These are phyloP conservation scores for Armadillidium nasatum DNA, from an alignment of 1,140 invertebrate genomes.

Conservation along the genomic window DNA sequence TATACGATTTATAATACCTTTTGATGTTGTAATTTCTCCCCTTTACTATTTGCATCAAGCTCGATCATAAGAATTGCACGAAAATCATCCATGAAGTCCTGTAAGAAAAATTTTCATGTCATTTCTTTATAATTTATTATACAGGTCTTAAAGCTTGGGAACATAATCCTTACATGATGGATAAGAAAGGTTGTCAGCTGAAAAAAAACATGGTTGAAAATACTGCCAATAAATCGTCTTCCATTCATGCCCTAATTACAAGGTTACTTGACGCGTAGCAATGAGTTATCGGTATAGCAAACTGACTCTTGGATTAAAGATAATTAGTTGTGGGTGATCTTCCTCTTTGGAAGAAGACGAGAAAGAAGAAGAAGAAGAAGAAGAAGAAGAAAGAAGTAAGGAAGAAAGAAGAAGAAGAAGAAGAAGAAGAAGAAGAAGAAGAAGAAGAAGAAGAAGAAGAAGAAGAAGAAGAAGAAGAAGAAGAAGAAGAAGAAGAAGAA, in stretches of 20 bases:
- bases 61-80: conserved; percentile 1
- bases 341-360: background rate
- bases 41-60: background rate
- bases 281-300: background rate
- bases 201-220: background rate
- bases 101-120: background rate
- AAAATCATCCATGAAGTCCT: background rate
- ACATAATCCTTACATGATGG: background rate
- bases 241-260: conserved; percentile 9
- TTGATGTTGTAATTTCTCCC: conserved; percentile 1
- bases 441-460: too few relatives aligned
- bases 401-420: too few relatives aligned
- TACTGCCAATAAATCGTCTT: conserved; percentile 4
- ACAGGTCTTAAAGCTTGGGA: background rate
- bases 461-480: too few relatives aligned
- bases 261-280: conserved; percentile 2
- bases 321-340: conserved; percentile 12
- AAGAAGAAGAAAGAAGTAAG: too few relatives aligned
- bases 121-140: conserved; percentile 1
- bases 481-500: too few relatives aligned
- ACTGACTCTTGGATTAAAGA: conserved; percentile 3
- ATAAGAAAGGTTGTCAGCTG: background rate
- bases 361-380: background rate
- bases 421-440: too few relatives aligned
- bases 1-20: background rate